Conservation (phyloP, 2,888 invertebrate species). For the Acrobeloides nanus region DNA sequence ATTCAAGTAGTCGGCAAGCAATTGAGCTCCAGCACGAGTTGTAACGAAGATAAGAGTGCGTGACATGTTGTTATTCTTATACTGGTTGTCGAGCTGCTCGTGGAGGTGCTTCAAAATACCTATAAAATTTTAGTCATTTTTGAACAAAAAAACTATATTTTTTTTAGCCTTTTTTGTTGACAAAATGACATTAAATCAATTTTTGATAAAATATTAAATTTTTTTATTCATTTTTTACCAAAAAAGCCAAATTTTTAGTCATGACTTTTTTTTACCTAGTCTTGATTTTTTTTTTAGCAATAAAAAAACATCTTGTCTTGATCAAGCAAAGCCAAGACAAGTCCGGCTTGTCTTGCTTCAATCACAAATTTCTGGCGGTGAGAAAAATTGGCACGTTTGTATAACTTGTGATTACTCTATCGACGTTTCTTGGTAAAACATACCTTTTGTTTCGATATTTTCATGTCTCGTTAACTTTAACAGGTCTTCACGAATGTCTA, state of each 20-base stretch:
- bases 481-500: not conserved
- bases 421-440: no score
- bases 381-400: conserved; percentile 5
- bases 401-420: conserved; percentile 13
- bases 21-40: conserved; percentile 14
- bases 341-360: no score
- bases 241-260: not conserved
- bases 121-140: not conserved
- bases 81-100: conserved; percentile 14
- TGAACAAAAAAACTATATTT: no score
- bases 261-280: not conserved
- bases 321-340: no score
- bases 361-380: not conserved
- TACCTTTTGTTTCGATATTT: conserved; percentile 10
- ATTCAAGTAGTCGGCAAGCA: conserved; percentile 6
- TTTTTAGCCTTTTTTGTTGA: not conserved
- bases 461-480: not conserved
- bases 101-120: not conserved
- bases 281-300: not conserved
- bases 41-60: conserved; percentile 27
- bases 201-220: not conserved
- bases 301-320: not conserved
- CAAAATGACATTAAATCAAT: not conserved
- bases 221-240: not conserved
- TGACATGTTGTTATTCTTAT: conserved; percentile 11